phyloP scores from a whole-genome alignment of 2,113 vertebrate species.

The Erythrocercus mccallii region DNA sequence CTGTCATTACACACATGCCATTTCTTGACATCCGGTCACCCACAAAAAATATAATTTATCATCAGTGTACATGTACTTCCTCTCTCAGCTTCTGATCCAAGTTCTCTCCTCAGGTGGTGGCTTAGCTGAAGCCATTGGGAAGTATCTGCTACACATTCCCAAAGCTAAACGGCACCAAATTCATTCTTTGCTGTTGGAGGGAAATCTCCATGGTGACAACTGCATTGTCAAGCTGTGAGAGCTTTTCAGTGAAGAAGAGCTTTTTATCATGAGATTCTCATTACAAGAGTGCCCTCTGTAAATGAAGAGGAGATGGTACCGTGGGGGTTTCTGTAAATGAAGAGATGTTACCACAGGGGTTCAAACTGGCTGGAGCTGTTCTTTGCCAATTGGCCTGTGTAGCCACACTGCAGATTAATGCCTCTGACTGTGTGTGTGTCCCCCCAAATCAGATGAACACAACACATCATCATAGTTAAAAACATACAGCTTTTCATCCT shows the following conservation, averaged over 20 bases:
- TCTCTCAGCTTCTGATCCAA: conserved; percentile 39
- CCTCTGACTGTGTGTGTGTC: not conserved
- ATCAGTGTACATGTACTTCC: conserved; percentile 57
- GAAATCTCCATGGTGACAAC: conserved; percentile 75
- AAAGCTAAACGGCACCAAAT: not conserved
- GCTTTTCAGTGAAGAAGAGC: conserved; percentile 12
- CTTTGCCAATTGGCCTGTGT: not conserved
- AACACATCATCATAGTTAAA: not conserved
- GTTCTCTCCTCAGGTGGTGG: conserved; percentile 17
- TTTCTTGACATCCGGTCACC: not conserved
- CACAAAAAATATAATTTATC: conserved; percentile 5
- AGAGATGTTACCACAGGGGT: not conserved
- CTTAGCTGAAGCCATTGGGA: conserved; percentile 57
- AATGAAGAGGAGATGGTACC: not conserved
- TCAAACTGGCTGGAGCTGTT: not conserved
- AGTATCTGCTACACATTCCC: conserved; percentile 58
- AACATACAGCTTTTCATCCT: not conserved
- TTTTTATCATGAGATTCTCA: conserved; percentile 45
- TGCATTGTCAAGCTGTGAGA: conserved; percentile 44
- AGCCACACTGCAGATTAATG: not conserved
- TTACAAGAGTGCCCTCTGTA: conserved; percentile 72
- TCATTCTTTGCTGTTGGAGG: conserved; percentile 33
- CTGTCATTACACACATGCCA: not conserved
- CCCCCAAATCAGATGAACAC: not conserved
- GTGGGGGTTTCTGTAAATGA: not conserved